phyloP scores from a whole-genome alignment of 2,888 invertebrate genomes.

The Clunio marinus region DNA sequence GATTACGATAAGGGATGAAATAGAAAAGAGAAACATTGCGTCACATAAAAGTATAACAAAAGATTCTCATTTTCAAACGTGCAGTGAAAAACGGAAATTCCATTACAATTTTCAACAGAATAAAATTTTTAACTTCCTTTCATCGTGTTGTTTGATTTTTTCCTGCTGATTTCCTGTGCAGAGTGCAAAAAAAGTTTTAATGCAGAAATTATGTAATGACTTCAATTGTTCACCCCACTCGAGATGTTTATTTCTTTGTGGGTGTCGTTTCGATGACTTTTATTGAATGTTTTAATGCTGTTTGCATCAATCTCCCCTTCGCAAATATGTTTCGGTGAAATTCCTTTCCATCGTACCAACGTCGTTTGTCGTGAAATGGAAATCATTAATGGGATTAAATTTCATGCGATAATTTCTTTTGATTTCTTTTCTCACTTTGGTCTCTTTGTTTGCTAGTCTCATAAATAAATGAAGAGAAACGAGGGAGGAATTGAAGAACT shows the following conservation, averaged over 20 bases:
- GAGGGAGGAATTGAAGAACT: not conserved
- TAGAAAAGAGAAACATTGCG: not conserved
- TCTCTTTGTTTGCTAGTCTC: not conserved
- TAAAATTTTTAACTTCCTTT: not conserved
- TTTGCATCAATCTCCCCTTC: not conserved
- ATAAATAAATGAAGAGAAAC: too few species aligned
- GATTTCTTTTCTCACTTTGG: not conserved
- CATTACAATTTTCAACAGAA: not conserved
- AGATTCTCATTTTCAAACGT: not conserved
- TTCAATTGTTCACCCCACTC: slow-evolving; percentile 1
- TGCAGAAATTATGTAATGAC: slow-evolving; percentile 16
- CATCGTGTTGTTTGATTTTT: not conserved
- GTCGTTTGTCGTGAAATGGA: slow-evolving; percentile 22
- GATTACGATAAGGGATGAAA: not conserved
- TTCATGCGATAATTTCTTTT: slow-evolving; percentile 13
- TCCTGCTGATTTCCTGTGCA: not conserved
- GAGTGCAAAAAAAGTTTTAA: not conserved
- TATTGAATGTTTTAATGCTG: slow-evolving; percentile 3
- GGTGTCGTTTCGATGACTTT: slow-evolving; percentile 20
- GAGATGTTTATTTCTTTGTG: not conserved
- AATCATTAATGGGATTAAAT: slow-evolving; percentile 34
- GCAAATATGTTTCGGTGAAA: not conserved
- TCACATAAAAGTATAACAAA: not conserved
- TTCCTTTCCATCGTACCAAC: not conserved
- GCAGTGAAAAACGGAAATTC: slow-evolving; percentile 21